Evolutionary conservation across 2,888 invertebrate species (phyloP).

Genomic region (Drosophila mercatorum): DNA sequence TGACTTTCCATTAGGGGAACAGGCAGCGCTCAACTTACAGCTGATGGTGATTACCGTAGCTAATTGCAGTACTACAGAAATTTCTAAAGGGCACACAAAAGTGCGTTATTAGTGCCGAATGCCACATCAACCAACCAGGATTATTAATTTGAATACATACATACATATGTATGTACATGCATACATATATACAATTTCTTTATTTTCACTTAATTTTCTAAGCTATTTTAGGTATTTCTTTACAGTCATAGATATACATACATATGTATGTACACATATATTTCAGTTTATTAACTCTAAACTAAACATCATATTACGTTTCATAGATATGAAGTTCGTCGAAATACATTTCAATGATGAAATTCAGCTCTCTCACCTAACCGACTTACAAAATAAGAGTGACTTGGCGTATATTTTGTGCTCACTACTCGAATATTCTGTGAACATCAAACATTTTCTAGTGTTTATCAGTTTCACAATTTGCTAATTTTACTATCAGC

Average conservation of each 20-base stretch:
- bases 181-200: neutral
- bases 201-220: neutral
- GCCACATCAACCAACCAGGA: neutral
- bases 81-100: neutral
- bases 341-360: constrained; percentile 4
- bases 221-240: neutral
- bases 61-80: neutral
- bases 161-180: neutral
- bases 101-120: no score
- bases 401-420: neutral
- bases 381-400: neutral
- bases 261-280: no score
- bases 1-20: constrained; percentile 6
- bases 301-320: neutral
- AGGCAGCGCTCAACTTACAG: neutral
- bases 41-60: constrained; percentile 5
- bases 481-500: constrained; percentile 51
- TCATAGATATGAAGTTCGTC: neutral
- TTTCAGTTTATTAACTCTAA: neutral
- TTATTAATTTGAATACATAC: neutral
- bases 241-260: neutral
- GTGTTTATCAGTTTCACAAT: constrained; percentile 56
- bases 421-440: constrained; percentile 30
- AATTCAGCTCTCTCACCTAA: constrained; percentile 9
- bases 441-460: constrained; percentile 16